phyloP scores from a whole-genome alignment of 2,888 invertebrate species.

The Dione vanillae region DNA sequence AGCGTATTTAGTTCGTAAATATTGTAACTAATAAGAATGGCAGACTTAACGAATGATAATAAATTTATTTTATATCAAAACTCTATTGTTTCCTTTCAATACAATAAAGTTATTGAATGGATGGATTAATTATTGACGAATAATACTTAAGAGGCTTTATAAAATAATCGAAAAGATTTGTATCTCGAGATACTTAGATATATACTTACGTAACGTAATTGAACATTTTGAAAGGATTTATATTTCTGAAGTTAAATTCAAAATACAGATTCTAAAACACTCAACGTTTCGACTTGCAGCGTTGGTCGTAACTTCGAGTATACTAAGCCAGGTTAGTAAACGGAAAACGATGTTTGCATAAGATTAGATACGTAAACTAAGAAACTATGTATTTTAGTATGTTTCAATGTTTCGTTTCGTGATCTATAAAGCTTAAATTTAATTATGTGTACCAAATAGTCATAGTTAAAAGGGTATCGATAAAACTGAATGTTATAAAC shows the following conservation, averaged over 20 bases:
- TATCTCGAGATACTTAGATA: background rate
- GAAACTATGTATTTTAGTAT: constrained; percentile 17
- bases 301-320: constrained; percentile 4
- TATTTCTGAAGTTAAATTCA: background rate
- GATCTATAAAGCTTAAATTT: background rate
- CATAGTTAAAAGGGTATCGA: background rate
- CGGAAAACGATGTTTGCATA: constrained; percentile 8
- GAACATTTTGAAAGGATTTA: background rate
- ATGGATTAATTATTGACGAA: background rate
- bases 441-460: background rate
- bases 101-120: background rate
- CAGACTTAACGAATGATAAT: background rate
- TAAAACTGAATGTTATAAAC: background rate
- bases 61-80: background rate
- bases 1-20: constrained; percentile 16
- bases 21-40: background rate
- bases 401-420: constrained; percentile 1
- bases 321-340: constrained; percentile 17
- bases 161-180: background rate
- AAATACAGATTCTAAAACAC: background rate
- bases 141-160: background rate
- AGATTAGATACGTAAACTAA: constrained; percentile 19
- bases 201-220: background rate
- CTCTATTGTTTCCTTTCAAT: background rate
- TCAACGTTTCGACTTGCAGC: background rate